A percentile compares a stretch with the other conserved stretches of the same genome.
Conservation (phyloP, 2,888 invertebrate genomes). For the Ennomos quercinarius region DNA sequence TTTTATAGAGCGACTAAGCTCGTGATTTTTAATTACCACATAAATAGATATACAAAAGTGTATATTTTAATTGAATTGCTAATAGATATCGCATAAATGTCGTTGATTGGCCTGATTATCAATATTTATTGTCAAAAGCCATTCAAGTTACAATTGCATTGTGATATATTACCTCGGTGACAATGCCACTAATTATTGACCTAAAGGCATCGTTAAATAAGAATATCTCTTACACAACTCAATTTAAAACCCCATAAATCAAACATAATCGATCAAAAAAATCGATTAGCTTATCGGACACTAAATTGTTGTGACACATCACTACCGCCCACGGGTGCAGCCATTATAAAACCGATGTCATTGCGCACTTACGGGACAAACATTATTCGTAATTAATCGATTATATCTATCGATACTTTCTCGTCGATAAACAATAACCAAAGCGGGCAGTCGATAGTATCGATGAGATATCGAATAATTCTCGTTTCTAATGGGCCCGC, state of each 20-base stretch:
- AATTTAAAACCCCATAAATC: slow-evolving; percentile 30
- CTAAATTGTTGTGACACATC: slow-evolving; percentile 47
- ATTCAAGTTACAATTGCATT: slow-evolving; percentile 24
- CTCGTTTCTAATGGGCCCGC: slow-evolving; percentile 79
- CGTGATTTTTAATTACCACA: no score
- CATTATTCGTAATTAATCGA: slow-evolving; percentile 75
- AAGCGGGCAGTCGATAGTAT: slow-evolving; percentile 73
- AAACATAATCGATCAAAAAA: slow-evolving; percentile 36
- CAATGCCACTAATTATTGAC: slow-evolving; percentile 30
- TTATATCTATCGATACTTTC: slow-evolving; percentile 70
- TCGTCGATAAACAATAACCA: slow-evolving; percentile 82
- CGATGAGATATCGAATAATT: slow-evolving; percentile 80
- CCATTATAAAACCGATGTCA: slow-evolving; percentile 64
- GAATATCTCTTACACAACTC: slow-evolving; percentile 28
- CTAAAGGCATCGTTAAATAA: slow-evolving; percentile 25
- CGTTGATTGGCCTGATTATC: slow-evolving; percentile 21
- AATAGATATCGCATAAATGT: slow-evolving; percentile 9
- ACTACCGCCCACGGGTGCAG: slow-evolving; percentile 39
- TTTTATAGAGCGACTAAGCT: no score
- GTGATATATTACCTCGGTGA: slow-evolving; percentile 39
- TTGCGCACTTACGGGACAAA: slow-evolving; percentile 72
- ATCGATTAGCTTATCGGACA: slow-evolving; percentile 41
- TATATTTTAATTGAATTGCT: background rate
- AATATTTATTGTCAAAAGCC: slow-evolving; percentile 26
- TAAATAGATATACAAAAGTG: no score